Conservation (phyloP, 2,113 vertebrate species). For the Prietella phreatophila region DNA sequence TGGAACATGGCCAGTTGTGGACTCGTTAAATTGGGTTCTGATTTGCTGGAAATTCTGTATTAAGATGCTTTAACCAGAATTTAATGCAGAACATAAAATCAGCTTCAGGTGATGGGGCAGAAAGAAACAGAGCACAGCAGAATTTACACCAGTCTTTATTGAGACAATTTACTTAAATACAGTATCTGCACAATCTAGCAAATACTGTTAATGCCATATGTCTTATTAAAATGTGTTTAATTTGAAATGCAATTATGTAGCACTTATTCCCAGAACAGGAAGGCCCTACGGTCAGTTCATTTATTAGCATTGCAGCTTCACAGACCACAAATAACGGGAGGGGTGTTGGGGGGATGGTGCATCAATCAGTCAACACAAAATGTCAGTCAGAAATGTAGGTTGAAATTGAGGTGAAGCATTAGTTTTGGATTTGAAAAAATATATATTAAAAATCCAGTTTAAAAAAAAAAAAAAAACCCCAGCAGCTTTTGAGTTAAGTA, state of each 20-base stretch:
- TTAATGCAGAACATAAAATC: background rate
- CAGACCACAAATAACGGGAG: background rate
- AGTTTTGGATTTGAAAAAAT: slow-evolving; percentile 41
- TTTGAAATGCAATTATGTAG: slow-evolving; percentile 56
- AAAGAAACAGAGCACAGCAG: background rate
- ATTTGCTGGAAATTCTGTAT: background rate
- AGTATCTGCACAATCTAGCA: slow-evolving; percentile 49
- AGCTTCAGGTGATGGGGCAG: background rate
- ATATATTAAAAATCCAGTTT: background rate
- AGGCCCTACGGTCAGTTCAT: slow-evolving; percentile 30
- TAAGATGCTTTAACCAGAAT: background rate
- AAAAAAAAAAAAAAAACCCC: slow-evolving; percentile 19
- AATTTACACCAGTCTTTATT: slow-evolving; percentile 44
- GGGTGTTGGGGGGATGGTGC: too few relatives aligned
- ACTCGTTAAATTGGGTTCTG: background rate
- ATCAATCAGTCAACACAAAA: slow-evolving; percentile 35
- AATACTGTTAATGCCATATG: slow-evolving; percentile 48
- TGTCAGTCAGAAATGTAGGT: slow-evolving; percentile 51
- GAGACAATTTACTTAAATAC: slow-evolving; percentile 52
- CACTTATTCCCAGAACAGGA: slow-evolving; percentile 31
- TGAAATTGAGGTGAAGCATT: slow-evolving; percentile 50
- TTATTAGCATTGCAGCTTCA: slow-evolving; percentile 25
- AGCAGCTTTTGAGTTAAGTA: slow-evolving; percentile 48
- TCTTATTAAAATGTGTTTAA: slow-evolving; percentile 34
- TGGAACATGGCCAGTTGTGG: background rate